phyloP scores from a whole-genome alignment of 23 tunicate species.

The Aplidium turbinatum region DNA sequence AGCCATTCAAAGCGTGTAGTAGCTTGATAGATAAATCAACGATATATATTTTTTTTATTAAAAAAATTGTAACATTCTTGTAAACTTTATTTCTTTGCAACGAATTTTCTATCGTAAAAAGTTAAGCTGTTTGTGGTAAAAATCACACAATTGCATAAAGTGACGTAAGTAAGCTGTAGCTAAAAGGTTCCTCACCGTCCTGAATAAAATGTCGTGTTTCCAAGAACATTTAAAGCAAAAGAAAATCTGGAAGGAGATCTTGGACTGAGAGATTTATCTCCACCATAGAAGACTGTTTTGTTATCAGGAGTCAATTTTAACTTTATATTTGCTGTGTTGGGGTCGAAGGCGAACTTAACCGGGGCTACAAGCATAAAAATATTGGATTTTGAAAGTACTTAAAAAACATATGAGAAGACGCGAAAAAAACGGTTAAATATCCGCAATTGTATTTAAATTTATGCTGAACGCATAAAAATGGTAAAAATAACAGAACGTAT shows the following conservation, averaged over 20 bases:
- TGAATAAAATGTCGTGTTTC: slow-evolving; percentile 69
- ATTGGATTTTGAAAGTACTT: no score
- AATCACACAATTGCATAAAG: no score
- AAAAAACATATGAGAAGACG: not conserved
- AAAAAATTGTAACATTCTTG: no score
- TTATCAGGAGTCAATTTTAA: slow-evolving; percentile 61
- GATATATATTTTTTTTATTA: no score
- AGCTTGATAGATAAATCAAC: no score
- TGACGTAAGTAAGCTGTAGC: no score
- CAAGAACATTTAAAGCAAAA: slow-evolving; percentile 85
- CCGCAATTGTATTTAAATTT: not conserved
- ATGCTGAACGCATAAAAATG: not conserved
- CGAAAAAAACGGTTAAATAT: not conserved
- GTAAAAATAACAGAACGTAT: no score
- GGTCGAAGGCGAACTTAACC: slow-evolving; percentile 63
- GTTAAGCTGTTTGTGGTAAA: no score
- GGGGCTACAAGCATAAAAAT: slow-evolving; percentile 60
- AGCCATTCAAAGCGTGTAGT: no score
- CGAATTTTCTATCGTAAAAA: no score
- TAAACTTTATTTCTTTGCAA: no score
- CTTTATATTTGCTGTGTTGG: slow-evolving; percentile 73
- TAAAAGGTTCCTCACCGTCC: slow-evolving; percentile 52
- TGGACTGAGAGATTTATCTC: slow-evolving; percentile 60
- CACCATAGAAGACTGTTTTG: slow-evolving; percentile 66
- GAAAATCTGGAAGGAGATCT: slow-evolving; percentile 88